These are phyloP conservation scores for Epizoanthus stellaris DNA, from an alignment of 92 coral and sea anemone species.

Conservation along the genomic window DNA sequence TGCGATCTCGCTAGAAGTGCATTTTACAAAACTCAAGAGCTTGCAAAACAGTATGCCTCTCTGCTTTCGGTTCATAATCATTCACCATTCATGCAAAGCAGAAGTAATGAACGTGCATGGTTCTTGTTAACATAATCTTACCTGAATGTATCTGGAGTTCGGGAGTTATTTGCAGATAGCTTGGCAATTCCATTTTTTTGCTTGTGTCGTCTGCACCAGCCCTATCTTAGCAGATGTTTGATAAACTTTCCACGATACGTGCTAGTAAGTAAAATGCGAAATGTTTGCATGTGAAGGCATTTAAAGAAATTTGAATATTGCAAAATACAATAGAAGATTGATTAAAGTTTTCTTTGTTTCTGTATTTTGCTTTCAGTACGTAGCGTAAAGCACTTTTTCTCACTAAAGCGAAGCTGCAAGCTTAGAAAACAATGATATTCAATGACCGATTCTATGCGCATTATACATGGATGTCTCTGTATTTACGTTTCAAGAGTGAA, in stretches of 20 bases:
- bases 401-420: no score
- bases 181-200: background rate
- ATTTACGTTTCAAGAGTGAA: background rate
- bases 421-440: no score
- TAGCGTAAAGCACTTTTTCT: background rate
- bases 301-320: background rate
- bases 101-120: background rate
- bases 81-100: background rate
- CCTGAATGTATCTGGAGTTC: background rate
- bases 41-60: background rate
- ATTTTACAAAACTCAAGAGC: background rate
- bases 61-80: background rate
- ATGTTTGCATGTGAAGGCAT: background rate
- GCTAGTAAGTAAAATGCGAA: background rate
- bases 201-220: no score
- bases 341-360: conserved; percentile 5
- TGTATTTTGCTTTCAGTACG: background rate
- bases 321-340: background rate
- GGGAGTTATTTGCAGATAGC: background rate
- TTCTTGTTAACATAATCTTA: background rate
- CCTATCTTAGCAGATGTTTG: background rate
- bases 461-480: background rate
- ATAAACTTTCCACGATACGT: background rate
- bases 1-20: background rate
- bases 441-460: background rate